Base-by-base conservation (phyloP, 2,797 vertebrate genomes). In the Rallus crepitans region DNA sequence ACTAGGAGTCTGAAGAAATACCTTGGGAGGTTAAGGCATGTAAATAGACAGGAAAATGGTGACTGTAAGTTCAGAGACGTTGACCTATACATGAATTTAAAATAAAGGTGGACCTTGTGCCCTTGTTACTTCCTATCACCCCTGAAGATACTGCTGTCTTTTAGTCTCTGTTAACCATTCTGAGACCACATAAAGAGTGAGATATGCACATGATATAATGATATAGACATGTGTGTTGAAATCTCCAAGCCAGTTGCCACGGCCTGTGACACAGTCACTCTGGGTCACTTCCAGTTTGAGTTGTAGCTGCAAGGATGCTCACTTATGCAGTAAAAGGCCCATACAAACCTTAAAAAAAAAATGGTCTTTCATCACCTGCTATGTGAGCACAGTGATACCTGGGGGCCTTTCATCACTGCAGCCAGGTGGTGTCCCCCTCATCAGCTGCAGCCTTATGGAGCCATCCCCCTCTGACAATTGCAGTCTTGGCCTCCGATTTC, bases 251-350 rank as follows among this genome's bases (percentile, higher is more conserved):
- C 61, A 69, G 78, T 76, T 71, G 20, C 37, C 31, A 18, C 17
- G 35, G 33, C 39, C 72, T 78, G 0, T 80, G 82, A 78, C 87
- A 55, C 27, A 81, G 17, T 47, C 9, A 23, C 13, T 47, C 56
- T 55, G 69, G 37, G 55, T 66, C 81, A 65, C 79, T 87, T 85
- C 75, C 50, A 78, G 53, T 37, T 48, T 30, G 50, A 91, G 79
- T 14, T 52, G 61, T 17, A 72, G 37, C 61, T 72, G 52, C 81
- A 15, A 9, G 12, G 40, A 37, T 30, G 31, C 47, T 78, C 40
- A 14, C 0, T 5, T 39, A 18, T 0, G 0, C n/a, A 2, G 1
- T 45, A 72, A 31, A 89, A 85, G 28, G 50, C 70, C 25, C 21
- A 8, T 11, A 11, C n/a, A 73, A 40, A 27, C 53, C 25, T 82